Evolutionary conservation across 2,113 vertebrate species (phyloP), one percentile per base, ranked within the genome.

Genomic region (Sisor rabdophorus): DNA sequence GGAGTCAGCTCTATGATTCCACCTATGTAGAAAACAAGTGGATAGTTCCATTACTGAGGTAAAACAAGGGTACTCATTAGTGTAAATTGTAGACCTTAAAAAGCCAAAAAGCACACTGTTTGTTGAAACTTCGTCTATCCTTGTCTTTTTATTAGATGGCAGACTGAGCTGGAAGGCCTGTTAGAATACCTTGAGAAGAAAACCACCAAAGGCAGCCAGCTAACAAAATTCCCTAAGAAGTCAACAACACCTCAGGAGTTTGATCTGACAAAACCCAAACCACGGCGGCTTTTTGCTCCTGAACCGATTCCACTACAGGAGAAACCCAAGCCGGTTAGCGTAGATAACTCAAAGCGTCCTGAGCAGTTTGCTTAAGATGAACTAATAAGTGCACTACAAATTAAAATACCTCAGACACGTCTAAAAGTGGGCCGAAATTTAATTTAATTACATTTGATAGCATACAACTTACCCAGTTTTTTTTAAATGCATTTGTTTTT

Each of bases 31-130:
- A 89, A 58, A 80, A 92, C 77, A 91, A 86, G 65, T 96, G 92
- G 94, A 93, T 94, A 20, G 79, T 68, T 0, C 93, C 93, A 22
- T 85, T 98, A 79, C 82, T 94, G 36, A 94, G 92, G 95, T 95
- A 79, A 89, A 77, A 84, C 17, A 64, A 20, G 12, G 4, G 28
- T 40, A 24, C 20, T 40, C 17, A n/a, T 44, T 19, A 53, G 9
- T 22, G 53, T 70, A 9, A 24, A 28, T 19, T 65, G 30, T 26
- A 54, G 9, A 9, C 36, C 32, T 24, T 20, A 44, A 64, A 44
- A 59, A 60, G 10, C 52, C 13, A 9, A 63, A 36, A 40, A 22
- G 30, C 15, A 20, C 22, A 44, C 3, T 36, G 30, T 20, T 48
- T 75, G 2, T 64, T 40, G 4, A n/a, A 11, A 75, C 12, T 53